Evolutionary conservation across 1,140 invertebrate species (phyloP), one percentile per base, ranked within the genome.

Genomic region (Drosophila tani): DNA sequence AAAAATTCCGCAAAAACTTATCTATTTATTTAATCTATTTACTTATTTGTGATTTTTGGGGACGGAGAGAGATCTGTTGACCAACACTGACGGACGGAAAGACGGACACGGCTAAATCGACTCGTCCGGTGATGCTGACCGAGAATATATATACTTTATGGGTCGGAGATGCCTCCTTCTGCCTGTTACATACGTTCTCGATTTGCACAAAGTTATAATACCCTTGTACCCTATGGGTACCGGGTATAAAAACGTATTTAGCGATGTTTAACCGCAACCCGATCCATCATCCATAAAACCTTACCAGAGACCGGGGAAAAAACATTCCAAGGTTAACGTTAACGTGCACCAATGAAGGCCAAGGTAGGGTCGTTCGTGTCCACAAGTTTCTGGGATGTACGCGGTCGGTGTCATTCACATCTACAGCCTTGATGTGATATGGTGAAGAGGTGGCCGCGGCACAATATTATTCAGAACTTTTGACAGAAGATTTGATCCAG

Each of bases 261-360:
- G 17, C 32, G 17, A 55, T 19, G 51, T 19, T 5, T 9, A 19
- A 8, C 49, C 49, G 0, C 27, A 32, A 32, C 35, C 51, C 51
- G 15, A 21, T 15, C 53, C 29, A 40, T 40, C 17, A 12, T 46
- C 17, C 17, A 21, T 46, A 21, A 55, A 40, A 56, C 53, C 53
- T 56, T 56, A 56, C 53, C 53, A 38, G 35, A 56, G 9, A 56
- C 53, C 19, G 5, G 40, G 53, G 35, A 24, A 56, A 38, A 40
- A 56, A 24, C 8, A 56, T 40, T 56, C 53, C 53, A 56, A 56
- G 53, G 53, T 19, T 9, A 55, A 38, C 32, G 32, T 55, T 55
- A 55, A 55, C 51, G 51, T 38, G 35, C 35, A 56, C 53, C 53
- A 40, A 40, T 40, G 35, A 56, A 40, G 53, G 53, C 53, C 53